These are phyloP conservation scores for Acrobasis suavella DNA, from an alignment of 2,888 invertebrate species.

Conservation along the genomic window DNA sequence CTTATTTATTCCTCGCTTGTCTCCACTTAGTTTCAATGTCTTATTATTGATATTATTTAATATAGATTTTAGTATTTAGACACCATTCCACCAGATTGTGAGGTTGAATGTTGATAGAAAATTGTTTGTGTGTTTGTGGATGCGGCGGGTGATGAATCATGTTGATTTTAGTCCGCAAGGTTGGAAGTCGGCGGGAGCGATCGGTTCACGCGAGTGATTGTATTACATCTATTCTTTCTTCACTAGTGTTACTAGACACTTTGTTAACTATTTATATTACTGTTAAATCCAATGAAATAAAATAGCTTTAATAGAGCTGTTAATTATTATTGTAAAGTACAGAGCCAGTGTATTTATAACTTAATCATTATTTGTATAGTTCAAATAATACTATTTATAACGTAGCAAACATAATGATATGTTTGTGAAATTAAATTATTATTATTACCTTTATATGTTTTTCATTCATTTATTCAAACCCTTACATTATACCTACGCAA, in stretches of 20 bases:
- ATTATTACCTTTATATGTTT: conserved; percentile 55
- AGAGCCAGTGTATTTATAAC: conserved; percentile 81
- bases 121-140: conserved; percentile 59
- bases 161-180: conserved; percentile 33
- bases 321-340: conserved; percentile 78
- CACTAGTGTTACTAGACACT: conserved; percentile 72
- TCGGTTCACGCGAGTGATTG: conserved; percentile 51
- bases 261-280: conserved; percentile 81
- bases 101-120: conserved; percentile 50
- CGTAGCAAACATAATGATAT: conserved; percentile 64
- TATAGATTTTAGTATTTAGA: conserved; percentile 64
- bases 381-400: conserved; percentile 79
- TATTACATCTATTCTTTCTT: conserved; percentile 65
- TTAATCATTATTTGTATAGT: conserved; percentile 81
- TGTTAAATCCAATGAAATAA: conserved; percentile 77
- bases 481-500: no score
- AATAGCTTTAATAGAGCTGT: conserved; percentile 78
- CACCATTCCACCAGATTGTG: conserved; percentile 64
- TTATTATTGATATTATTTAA: conserved; percentile 61
- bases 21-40: conserved; percentile 63
- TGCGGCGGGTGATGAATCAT: conserved; percentile 40
- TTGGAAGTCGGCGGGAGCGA: conserved; percentile 38
- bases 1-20: conserved; percentile 70
- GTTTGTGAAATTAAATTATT: conserved; percentile 81
- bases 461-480: conserved; percentile 36